phyloP scores from a whole-genome alignment of 1,140 invertebrate species.

The Diabrotica undecimpunctata region DNA sequence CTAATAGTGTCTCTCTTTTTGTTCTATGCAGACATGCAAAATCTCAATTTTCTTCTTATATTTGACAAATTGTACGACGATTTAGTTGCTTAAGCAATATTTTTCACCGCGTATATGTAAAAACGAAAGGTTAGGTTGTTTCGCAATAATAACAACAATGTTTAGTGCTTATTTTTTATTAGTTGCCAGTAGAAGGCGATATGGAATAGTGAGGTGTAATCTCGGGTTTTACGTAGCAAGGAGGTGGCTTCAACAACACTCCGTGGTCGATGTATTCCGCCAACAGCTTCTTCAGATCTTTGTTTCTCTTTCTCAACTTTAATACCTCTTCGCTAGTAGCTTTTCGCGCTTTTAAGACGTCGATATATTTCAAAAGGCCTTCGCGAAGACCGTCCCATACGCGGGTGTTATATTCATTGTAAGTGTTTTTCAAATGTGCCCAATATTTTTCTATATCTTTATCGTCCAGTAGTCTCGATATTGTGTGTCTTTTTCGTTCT shows the following conservation, averaged over 20 bases:
- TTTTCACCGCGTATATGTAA: too few species aligned
- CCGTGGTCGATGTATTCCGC: slow-evolving; percentile 32
- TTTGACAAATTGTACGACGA: too few species aligned
- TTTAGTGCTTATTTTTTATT: too few species aligned
- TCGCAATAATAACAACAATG: too few species aligned
- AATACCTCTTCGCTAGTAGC: slow-evolving; percentile 39
- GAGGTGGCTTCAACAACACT: slow-evolving; percentile 19
- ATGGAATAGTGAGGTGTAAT: too few species aligned
- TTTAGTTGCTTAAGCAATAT: too few species aligned
- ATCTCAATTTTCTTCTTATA: too few species aligned
- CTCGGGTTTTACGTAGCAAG: too few species aligned
- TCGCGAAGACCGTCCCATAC: slow-evolving; percentile 55
- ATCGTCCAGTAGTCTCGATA: slow-evolving; percentile 50
- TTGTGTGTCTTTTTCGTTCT: slow-evolving; percentile 37
- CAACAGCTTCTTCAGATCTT: slow-evolving; percentile 36
- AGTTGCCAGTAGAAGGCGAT: too few species aligned
- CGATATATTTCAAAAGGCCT: slow-evolving; percentile 55
- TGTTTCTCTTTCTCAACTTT: slow-evolving; percentile 36
- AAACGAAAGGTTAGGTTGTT: too few species aligned
- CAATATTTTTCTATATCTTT: slow-evolving; percentile 54
- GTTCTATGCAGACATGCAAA: too few species aligned
- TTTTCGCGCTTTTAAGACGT: slow-evolving; percentile 42
- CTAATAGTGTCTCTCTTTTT: too few species aligned
- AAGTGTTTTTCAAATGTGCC: slow-evolving; percentile 48
- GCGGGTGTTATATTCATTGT: slow-evolving; percentile 48